Evolutionary conservation across 1,140 invertebrate species (phyloP), one percentile per base, ranked within the genome.

Genomic region (Copidosoma floridanum): DNA sequence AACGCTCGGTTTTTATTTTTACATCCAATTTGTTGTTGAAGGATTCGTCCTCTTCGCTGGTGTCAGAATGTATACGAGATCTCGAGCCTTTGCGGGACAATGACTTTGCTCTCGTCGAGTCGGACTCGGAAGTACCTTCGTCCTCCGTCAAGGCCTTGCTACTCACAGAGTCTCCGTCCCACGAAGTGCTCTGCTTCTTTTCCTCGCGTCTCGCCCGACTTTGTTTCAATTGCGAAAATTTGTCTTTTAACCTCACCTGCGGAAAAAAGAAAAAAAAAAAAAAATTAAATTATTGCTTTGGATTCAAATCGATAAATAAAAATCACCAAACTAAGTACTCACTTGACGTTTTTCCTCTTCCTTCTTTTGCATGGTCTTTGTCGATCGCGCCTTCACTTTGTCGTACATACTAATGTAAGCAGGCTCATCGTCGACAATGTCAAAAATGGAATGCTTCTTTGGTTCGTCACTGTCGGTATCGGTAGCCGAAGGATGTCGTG

Each of bases 391-490:
- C 80, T 98, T 98, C 0, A 98, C 94, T 80, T 97, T 97, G 74
- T 98, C 96, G 76, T 98, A 98, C 95, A 98, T 98, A 29, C 95
- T 97, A 59, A 95, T 93, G 72, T 95, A 97, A 12, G 89, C 89
- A 3, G 92, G 92, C 62, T 90, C 93, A 68, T 95, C 92, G 69
- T 93, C 90, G 21, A 92, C 85, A 59, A 94, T 93, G 72, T 94
- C 92, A 77, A 94, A 95, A 65, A 93, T 94, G n/a, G 92, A 94
- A 80, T 92, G 90, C 77, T 92, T 93, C 73, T 93, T 88, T 43
- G 86, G 86, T 66, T 86, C 85, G 65, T 87, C 86, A 72, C 89
- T 89, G 68, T 91, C 89, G 32, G 88, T 89, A 68, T 82, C 78
- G 2, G 82, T 80, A 1, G 77, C 74, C 0, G 77, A 79, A 3